Base-by-base conservation (phyloP, 2,113 vertebrate species). In the Mus musculus region DNA sequence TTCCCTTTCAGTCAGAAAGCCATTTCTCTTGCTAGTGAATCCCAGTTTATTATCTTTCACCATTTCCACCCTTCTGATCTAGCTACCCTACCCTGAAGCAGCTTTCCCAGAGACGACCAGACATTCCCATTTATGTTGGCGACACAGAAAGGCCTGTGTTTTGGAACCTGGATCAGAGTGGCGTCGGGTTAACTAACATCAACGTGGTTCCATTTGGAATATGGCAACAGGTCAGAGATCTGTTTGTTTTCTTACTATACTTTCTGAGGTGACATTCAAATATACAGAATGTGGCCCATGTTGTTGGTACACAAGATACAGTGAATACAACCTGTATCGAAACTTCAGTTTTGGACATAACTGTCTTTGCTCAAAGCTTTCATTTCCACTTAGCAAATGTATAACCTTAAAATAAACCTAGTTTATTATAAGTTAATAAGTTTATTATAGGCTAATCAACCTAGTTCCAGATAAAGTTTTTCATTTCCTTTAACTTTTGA, bases 141-240 rank as follows among this genome's bases (percentile, higher is more conserved):
- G 98, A 99, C 75, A 99, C 99, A 0, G 98, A 98, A 36, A 98
- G 99, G 56, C 98, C 99, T 1, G 99, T 99, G 4, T 99, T 99
- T 93, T 99, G 99, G 99, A 98, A 99, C 82, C 94, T 99, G 80
- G 88, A 98, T 65, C 98, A 98, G 89, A 99, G 99, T 28, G 98
- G 98, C 4, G 97, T 99, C 56, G 98, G 94, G 46, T 93, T 99
- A 91, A 99, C 98, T 33, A 99, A 99, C 54, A 98, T 99, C 85
- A 98, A 98, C 0, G 96, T 99, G 2, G 96, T 99, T 65, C 98
- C 98, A 1, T 99, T 99, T 97, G 99, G 99, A 65, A 52, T 98
- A 49, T 99, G 99, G 99, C 98, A 98, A 95, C 96, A 99, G 92
- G 99, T 98, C 30, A 97, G 98, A 56, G 42, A 61, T 56, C 71